Conservation (phyloP, 1,140 invertebrate genomes). For the Holcopasites calliopsidis region DNA sequence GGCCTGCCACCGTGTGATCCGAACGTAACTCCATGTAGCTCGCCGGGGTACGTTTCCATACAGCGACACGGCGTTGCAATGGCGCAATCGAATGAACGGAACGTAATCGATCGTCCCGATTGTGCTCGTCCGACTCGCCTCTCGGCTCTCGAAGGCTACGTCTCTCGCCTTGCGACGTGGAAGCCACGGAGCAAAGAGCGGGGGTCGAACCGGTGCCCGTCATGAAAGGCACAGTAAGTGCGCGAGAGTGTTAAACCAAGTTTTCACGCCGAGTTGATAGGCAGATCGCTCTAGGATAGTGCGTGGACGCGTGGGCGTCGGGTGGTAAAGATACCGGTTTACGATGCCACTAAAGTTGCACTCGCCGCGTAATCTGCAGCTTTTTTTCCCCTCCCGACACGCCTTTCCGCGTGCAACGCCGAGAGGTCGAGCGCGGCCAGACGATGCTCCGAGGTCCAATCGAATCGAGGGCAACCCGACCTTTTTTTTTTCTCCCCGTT, state of each 20-base stretch:
- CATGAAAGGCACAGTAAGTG: constrained; percentile 49
- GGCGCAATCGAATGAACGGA: constrained; percentile 17
- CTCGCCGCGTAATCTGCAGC: constrained; percentile 70
- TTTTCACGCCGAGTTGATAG: constrained; percentile 74
- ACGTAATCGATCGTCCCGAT: constrained; percentile 25
- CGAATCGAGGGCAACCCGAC: constrained; percentile 64
- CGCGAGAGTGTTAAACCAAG: constrained; percentile 67
- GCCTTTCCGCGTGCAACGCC: constrained; percentile 62
- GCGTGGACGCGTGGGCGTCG: constrained; percentile 70
- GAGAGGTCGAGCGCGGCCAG: constrained; percentile 40
- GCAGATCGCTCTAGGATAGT: constrained; percentile 75
- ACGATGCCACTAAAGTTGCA: constrained; percentile 75
- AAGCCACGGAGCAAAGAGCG: constrained; percentile 11
- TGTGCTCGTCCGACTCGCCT: not conserved
- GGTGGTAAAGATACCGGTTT: constrained; percentile 76
- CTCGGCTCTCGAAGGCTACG: constrained; percentile 9
- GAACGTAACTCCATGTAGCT: not conserved
- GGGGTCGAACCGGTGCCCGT: constrained; percentile 51
- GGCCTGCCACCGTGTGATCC: not conserved
- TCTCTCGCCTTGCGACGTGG: constrained; percentile 17
- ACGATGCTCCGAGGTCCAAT: constrained; percentile 62
- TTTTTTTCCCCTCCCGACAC: constrained; percentile 62
- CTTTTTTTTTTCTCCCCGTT: constrained; percentile 34
- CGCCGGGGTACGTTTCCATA: not conserved
- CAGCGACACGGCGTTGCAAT: not conserved